Percentiles rank a stretch among this genome's conserved stretches.
Conservation (phyloP, 64 coral and sea anemone species). For the Porites australiensis region DNA sequence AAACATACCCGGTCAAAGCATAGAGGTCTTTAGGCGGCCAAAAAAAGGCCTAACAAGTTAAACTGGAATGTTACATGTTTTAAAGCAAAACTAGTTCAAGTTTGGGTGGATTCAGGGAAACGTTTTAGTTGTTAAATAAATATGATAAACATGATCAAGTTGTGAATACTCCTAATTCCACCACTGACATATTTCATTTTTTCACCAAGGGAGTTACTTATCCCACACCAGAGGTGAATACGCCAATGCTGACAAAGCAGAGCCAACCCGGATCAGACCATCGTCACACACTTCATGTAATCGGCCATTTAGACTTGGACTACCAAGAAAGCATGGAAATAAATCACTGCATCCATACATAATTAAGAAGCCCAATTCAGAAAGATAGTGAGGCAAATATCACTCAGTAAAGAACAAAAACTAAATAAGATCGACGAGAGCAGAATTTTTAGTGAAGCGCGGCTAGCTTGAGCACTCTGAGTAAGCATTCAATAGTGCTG, state of each 20-base stretch:
- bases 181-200: neutral
- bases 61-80: no score
- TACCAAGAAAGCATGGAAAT: constrained; percentile 50
- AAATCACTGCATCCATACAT: constrained; percentile 59
- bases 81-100: no score
- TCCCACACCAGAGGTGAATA: neutral
- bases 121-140: neutral
- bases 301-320: constrained; percentile 66
- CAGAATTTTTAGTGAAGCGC: no score
- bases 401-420: neutral
- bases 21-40: no score
- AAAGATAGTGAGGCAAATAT: neutral
- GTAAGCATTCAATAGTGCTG: no score
- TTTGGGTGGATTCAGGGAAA: no score
- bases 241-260: neutral
- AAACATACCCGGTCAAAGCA: no score
- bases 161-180: neutral
- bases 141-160: neutral
- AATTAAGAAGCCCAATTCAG: neutral
- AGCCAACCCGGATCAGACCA: neutral
- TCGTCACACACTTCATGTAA: constrained; percentile 39
- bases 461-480: no score
- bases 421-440: neutral
- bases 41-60: no score
- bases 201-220: neutral